Evolutionary conservation across 37 sponge, comb jelly and placozoan species (phyloP).

Genomic region (Dysidea cf. avara): DNA sequence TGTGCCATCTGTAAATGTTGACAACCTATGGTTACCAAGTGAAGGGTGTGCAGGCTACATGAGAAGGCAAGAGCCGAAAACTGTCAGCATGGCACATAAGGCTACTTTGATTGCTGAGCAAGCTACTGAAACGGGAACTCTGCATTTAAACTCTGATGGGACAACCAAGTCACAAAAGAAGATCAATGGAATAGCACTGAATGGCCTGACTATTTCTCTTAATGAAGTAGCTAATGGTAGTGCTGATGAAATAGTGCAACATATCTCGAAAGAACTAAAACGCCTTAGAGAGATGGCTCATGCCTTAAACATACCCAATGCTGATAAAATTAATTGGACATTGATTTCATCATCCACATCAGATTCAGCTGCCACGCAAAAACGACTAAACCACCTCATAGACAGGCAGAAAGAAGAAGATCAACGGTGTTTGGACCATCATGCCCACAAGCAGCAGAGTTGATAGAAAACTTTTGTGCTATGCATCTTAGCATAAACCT

Average conservation of each 20-base stretch:
- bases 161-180: too few relatives aligned
- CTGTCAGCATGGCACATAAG: slow-evolving; percentile 31
- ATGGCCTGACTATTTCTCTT: not conserved
- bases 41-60: slow-evolving; percentile 37
- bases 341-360: slow-evolving; percentile 44
- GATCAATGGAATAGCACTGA: too few relatives aligned
- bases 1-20: slow-evolving; percentile 18
- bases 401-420: slow-evolving; percentile 28
- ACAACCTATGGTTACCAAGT: slow-evolving; percentile 21
- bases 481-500: slow-evolving; percentile 46
- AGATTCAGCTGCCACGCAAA: slow-evolving; percentile 54
- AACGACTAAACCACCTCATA: slow-evolving; percentile 38
- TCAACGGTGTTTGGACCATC: slow-evolving; percentile 30
- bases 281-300: slow-evolving; percentile 21
- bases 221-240: slow-evolving; percentile 4
- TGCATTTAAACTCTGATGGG: too few relatives aligned
- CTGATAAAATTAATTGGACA: slow-evolving; percentile 53
- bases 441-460: not conserved
- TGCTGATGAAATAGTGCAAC: slow-evolving; percentile 7
- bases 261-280: slow-evolving; percentile 42
- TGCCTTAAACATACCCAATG: slow-evolving; percentile 38
- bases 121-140: too few relatives aligned
- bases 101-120: slow-evolving; percentile 1
- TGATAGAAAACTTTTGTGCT: slow-evolving; percentile 40
- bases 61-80: slow-evolving; percentile 32